Percentiles rank a stretch among this genome's conserved stretches.
phyloP scores from a whole-genome alignment of 2,888 invertebrate species.

The Leucophenga montana region DNA sequence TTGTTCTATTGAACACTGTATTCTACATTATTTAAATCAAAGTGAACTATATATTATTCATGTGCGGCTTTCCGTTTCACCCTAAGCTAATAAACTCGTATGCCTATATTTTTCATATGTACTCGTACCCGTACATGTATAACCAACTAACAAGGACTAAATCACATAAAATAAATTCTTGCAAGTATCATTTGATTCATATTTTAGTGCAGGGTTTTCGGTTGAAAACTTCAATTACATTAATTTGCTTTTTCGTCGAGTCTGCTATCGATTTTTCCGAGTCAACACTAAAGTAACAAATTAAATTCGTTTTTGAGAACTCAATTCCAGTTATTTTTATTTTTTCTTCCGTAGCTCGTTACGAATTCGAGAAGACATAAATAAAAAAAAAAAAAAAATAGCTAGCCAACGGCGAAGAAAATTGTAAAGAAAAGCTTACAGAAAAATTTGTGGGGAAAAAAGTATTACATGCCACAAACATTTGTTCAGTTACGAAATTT shows the following conservation, averaged over 20 bases:
- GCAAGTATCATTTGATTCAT: slow-evolving; percentile 41
- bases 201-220: slow-evolving; percentile 19
- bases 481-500: slow-evolving; percentile 2
- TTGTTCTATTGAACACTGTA: too few species aligned
- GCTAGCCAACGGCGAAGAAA: not conserved
- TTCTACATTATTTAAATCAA: too few species aligned
- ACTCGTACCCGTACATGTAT: too few species aligned
- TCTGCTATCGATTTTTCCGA: slow-evolving; percentile 9
- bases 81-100: too few species aligned
- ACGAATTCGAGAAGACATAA: not conserved
- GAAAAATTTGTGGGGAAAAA: not conserved
- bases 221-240: not conserved
- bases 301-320: slow-evolving; percentile 6
- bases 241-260: not conserved
- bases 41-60: too few species aligned
- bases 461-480: slow-evolving; percentile 19
- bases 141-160: too few species aligned
- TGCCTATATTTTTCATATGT: too few species aligned
- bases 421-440: not conserved
- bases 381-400: slow-evolving; percentile 3
- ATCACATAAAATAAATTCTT: slow-evolving; percentile 3
- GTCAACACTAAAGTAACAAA: slow-evolving; percentile 2
- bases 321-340: not conserved
- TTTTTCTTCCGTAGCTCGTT: not conserved
- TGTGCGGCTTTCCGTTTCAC: too few species aligned